phyloP scores from a whole-genome alignment of 1,140 invertebrate genomes.

The Trichonephila inaurata region DNA sequence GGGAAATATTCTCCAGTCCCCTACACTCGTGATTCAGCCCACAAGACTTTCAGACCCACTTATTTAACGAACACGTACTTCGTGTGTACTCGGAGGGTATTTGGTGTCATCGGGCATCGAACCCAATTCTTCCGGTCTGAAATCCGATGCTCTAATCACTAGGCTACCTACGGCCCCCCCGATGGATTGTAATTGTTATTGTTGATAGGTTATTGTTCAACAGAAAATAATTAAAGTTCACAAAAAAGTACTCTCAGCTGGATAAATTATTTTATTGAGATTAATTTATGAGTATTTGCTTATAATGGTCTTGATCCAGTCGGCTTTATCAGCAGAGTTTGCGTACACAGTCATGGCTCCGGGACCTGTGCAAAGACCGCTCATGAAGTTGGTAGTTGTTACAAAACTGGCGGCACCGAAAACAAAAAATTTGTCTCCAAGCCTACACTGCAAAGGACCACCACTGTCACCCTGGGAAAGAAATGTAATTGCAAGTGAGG shows the following conservation, averaged over 20 bases:
- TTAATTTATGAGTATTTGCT: slow-evolving; percentile 42
- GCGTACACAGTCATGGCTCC: slow-evolving; percentile 36
- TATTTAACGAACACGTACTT: too few species aligned
- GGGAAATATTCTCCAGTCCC: too few species aligned
- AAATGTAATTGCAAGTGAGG: background rate
- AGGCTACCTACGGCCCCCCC: too few species aligned
- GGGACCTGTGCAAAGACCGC: slow-evolving; percentile 30
- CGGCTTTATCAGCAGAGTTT: slow-evolving; percentile 41
- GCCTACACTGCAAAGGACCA: slow-evolving; percentile 63
- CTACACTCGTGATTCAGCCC: too few species aligned
- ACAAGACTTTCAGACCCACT: too few species aligned
- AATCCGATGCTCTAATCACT: too few species aligned
- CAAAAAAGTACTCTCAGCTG: background rate
- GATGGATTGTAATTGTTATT: too few species aligned
- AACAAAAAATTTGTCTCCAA: slow-evolving; percentile 3
- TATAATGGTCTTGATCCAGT: slow-evolving; percentile 47
- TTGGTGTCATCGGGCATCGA: too few species aligned
- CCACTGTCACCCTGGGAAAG: slow-evolving; percentile 73
- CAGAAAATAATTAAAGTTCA: too few species aligned
- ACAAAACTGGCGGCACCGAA: slow-evolving; percentile 53
- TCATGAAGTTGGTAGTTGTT: background rate
- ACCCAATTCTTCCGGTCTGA: too few species aligned
- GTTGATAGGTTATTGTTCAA: too few species aligned
- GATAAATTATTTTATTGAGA: background rate
- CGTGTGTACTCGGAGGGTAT: too few species aligned